Evolutionary conservation across 2,888 invertebrate genomes (phyloP), one percentile per base, ranked within the genome.

Genomic region (Zygogramma bicolorata): DNA sequence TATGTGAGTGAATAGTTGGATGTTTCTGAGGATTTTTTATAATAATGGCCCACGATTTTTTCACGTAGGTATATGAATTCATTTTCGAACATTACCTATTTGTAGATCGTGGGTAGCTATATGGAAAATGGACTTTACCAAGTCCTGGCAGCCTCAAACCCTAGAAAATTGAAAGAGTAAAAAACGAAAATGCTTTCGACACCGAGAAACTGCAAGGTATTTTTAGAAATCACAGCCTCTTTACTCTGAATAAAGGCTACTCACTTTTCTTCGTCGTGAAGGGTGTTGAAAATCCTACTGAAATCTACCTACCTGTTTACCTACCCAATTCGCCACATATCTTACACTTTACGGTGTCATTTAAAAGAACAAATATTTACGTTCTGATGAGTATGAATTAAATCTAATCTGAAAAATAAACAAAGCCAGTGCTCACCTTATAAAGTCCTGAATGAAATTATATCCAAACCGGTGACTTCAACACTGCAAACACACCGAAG

Each of bases 391-490:
- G 25, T 46, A 59, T 42, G 20, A 31, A 71, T 29, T 62, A 15
- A 60, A 20, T 66, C 40, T 63, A 63, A 68, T 25, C 62, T 38
- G 63, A 60, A 71, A 71, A 71, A 68, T 68, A 71, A 71, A 71
- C 71, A 71, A 68, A 68, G 59, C 65, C 25, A 31, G 34, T 46
- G 58, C 71, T 68, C 53, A 71, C 71, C 71, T 71, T 68, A 68
- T 71, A 49, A 68, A 68, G 65, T 49, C 20, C 63, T 71, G 60
- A 61, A 60, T 67, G 22, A 34, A 68, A 68, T 60, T 63, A 27
- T 31, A 58, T 59, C 68, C 40, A 67, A 49, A 59, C 27, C 61
- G 57, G 53, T 38, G 42, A 29, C 4, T 65, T 68, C 10, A 34
- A 38, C 71, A 71, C 71, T 31, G 29, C 2, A 68, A 58, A 71